Evolutionary conservation across 2,797 vertebrate species (phyloP).

Genomic region (Amniataba percoides): DNA sequence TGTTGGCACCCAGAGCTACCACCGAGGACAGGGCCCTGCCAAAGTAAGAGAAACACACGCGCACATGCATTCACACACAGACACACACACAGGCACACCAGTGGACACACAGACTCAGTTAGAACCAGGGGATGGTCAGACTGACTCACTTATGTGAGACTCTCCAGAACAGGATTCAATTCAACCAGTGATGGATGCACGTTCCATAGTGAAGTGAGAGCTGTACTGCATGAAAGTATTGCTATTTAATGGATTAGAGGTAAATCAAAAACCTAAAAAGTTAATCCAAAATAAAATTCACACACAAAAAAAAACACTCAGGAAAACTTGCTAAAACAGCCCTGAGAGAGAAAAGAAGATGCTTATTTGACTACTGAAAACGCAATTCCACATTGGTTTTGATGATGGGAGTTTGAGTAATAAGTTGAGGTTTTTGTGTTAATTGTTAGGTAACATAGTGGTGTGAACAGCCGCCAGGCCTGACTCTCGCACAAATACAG

Average conservation of each 20-base stretch:
- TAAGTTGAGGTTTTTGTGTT: constrained; percentile 69
- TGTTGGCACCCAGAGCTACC: constrained; percentile 99
- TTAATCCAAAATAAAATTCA: constrained; percentile 50
- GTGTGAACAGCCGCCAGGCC: constrained; percentile 69
- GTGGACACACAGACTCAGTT: constrained; percentile 47
- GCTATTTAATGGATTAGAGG: constrained; percentile 64
- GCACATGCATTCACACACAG: constrained; percentile 21
- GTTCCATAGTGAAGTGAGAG: constrained; percentile 57
- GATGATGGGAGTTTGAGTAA: constrained; percentile 67
- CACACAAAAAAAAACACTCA: constrained; percentile 13
- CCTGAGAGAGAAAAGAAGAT: constrained; percentile 63
- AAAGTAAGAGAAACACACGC: constrained; percentile 57
- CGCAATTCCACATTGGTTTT: constrained; percentile 72
- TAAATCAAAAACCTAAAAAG: constrained; percentile 60
- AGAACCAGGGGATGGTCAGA: constrained; percentile 55
- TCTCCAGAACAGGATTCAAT: constrained; percentile 69
- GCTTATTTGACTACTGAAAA: constrained; percentile 73
- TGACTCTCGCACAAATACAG: constrained; percentile 50
- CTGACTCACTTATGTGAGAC: constrained; percentile 64
- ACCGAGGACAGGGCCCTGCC: constrained; percentile 97
- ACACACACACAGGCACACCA: constrained; percentile 24
- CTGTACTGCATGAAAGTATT: constrained; percentile 47
- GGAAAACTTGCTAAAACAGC: constrained; percentile 46
- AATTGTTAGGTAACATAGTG: constrained; percentile 80
- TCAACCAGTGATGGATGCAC: constrained; percentile 69